Base-by-base conservation (phyloP, 2,113 vertebrate species). In the Cranoglanis bouderius region DNA sequence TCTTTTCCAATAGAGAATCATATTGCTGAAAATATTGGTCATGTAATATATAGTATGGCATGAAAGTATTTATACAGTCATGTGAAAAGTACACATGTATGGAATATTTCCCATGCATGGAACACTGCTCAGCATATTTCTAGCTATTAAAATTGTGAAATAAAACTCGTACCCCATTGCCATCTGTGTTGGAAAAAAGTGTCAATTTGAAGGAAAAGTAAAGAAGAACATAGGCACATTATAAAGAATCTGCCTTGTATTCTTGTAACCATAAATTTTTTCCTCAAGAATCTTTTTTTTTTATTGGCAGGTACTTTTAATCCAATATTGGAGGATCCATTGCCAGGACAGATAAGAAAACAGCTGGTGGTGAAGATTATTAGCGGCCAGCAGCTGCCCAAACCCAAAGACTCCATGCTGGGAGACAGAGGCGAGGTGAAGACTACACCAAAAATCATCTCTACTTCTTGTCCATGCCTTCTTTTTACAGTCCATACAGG, bases 341-440 rank as follows among this genome's bases (percentile, higher is more conserved):
- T 97, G 82, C 97, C 97, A 0, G 96, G 96, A 55, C 96, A 96
- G 29, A 92, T 97, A 95, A 99, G 96, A 96, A 99, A 99, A 85
- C 98, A 99, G 91, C 93, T 99, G 87, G 95, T 97, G 46, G 90
- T 99, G 7, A 96, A 98, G 93, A 96, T 99, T 90, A 99, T 99
- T 93, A 99, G 98, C 1, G 98, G 98, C 19, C 98, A 99, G 10
- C 98, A 99, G 91, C 96, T 99, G 51, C 98, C 98, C 18, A 99
- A 99, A 93, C 98, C 98, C 0, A 97, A 97, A 87, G 98, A 98
- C 93, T 99, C 98, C 0, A 96, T 99, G 98, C 89, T 99, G 88
- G 98, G 98, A 46, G 98, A 99, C 94, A 94, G 98, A 67, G 98
- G 98, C 94, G 98, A 99, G 97, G 98, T 99, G 94, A 89, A 86